Evolutionary conservation across 2,888 invertebrate genomes (phyloP).

Genomic region (Trypoxylon attenuatum): DNA sequence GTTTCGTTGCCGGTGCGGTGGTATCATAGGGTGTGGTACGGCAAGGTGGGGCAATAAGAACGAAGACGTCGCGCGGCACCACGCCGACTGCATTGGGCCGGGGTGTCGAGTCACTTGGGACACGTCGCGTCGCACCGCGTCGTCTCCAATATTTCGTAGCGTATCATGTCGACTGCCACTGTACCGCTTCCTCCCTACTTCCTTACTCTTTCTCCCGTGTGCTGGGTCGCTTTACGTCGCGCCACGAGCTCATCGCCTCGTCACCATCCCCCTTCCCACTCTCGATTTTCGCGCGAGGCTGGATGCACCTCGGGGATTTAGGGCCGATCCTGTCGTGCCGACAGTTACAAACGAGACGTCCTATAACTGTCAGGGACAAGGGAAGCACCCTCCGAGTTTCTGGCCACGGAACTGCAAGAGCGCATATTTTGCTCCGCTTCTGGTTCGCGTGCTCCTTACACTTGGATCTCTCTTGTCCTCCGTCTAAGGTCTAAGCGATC

Average conservation of each 20-base stretch:
- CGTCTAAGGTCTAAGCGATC: too few relatives aligned
- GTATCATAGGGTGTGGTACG: too few relatives aligned
- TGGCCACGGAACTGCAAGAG: too few relatives aligned
- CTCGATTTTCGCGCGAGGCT: constrained; percentile 43
- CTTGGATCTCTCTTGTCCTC: too few relatives aligned
- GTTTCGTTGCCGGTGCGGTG: too few relatives aligned
- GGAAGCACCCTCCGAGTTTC: constrained; percentile 27
- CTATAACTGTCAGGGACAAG: constrained; percentile 53
- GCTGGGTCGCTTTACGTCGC: not conserved
- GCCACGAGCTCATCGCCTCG: not conserved
- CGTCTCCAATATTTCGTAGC: constrained; percentile 47
- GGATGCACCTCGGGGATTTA: constrained; percentile 50
- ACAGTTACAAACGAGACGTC: constrained; percentile 62
- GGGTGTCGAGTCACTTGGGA: not conserved
- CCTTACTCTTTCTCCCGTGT: not conserved
- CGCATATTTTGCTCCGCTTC: too few relatives aligned
- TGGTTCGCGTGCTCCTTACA: too few relatives aligned
- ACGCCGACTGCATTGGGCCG: too few relatives aligned
- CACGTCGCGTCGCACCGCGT: not conserved
- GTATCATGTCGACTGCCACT: constrained; percentile 13
- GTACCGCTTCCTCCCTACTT: not conserved
- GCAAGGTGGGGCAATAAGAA: too few relatives aligned
- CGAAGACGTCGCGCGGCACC: too few relatives aligned
- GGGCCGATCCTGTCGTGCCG: constrained; percentile 53
- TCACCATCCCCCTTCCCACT: not conserved